A percentile compares a stretch with the other conserved stretches of the same genome.
Conservation (phyloP, 2,888 invertebrate species). For the Lasius fuliginosus region DNA sequence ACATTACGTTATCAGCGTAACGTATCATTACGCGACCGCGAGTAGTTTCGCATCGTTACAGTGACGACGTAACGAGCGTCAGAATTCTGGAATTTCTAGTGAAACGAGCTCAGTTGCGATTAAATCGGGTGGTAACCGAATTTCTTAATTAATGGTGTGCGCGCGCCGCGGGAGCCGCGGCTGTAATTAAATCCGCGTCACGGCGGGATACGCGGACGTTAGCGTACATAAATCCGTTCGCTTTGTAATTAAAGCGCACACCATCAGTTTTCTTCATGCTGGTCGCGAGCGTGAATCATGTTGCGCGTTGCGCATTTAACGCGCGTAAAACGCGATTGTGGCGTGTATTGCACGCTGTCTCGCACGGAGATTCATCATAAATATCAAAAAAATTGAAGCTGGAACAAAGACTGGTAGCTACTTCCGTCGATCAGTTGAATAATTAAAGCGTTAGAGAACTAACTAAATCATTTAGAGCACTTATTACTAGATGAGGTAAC, state of each 20-base stretch:
- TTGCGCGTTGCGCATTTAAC: conserved; percentile 66
- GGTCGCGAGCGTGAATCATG: conserved; percentile 63
- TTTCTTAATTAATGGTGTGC: conserved; percentile 65
- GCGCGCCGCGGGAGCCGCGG: conserved; percentile 61
- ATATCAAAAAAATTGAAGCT: conserved; percentile 31
- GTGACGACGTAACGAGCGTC: conserved; percentile 19
- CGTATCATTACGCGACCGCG: conserved; percentile 10
- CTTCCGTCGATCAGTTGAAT: background rate
- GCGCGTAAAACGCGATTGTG: conserved; percentile 41
- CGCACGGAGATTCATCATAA: conserved; percentile 29
- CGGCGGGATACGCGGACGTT: conserved; percentile 62
- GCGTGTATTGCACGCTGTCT: conserved; percentile 28
- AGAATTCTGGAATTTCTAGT: conserved; percentile 19
- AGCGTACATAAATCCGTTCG: conserved; percentile 68
- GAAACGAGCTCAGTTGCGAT: conserved; percentile 13
- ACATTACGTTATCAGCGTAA: conserved; percentile 1
- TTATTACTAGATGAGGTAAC: background rate
- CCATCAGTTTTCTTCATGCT: conserved; percentile 61
- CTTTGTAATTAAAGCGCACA: conserved; percentile 67
- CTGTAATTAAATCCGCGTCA: conserved; percentile 70
- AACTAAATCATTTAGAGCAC: background rate
- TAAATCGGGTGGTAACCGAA: conserved; percentile 55
- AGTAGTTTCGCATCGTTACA: background rate
- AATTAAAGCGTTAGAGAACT: background rate
- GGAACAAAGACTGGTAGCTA: background rate